Percentiles rank a stretch among this genome's conserved stretches.
phyloP scores from a whole-genome alignment of 2,113 vertebrate species.

The Corythoichthys intestinalis region DNA sequence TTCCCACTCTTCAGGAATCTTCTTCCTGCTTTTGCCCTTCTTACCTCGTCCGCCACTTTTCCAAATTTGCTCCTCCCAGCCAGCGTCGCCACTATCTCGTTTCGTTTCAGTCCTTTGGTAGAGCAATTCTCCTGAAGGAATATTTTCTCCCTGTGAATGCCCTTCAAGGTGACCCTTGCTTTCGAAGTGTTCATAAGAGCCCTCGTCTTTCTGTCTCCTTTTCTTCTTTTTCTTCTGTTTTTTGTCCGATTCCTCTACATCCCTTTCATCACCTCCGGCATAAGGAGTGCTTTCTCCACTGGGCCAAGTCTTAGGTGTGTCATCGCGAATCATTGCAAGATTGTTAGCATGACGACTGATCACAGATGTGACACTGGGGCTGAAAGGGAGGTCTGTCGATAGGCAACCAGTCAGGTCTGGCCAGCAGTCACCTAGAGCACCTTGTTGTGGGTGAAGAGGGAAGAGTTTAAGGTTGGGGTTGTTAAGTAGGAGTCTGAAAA shows the following conservation, averaged over 20 bases:
- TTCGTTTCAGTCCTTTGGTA: constrained; percentile 55
- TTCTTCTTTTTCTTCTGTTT: constrained; percentile 79
- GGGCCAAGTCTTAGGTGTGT: constrained; percentile 48
- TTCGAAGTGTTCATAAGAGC: constrained; percentile 45
- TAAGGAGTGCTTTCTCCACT: constrained; percentile 41
- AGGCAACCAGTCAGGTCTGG: constrained; percentile 50
- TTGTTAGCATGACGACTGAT: constrained; percentile 66
- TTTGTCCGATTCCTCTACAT: constrained; percentile 59
- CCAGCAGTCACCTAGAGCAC: constrained; percentile 66
- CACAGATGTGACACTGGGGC: constrained; percentile 68
- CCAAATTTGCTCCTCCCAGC: constrained; percentile 69
- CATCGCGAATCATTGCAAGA: constrained; percentile 51
- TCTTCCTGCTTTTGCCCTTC: constrained; percentile 73
- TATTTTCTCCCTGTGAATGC: constrained; percentile 48
- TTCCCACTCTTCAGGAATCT: constrained; percentile 75
- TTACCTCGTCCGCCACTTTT: constrained; percentile 64
- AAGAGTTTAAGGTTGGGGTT: constrained; percentile 48
- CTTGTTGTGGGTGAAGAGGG: constrained; percentile 72
- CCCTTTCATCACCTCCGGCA: constrained; percentile 62
- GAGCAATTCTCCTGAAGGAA: constrained; percentile 34
- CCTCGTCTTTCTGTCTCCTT: constrained; percentile 68
- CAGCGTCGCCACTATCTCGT: constrained; percentile 50
- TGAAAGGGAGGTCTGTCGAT: constrained; percentile 68
- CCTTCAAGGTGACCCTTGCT: constrained; percentile 35
- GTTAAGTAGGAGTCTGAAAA: background rate